Conservation (phyloP, 2,113 vertebrate species). For the Syngnathus typhle region DNA sequence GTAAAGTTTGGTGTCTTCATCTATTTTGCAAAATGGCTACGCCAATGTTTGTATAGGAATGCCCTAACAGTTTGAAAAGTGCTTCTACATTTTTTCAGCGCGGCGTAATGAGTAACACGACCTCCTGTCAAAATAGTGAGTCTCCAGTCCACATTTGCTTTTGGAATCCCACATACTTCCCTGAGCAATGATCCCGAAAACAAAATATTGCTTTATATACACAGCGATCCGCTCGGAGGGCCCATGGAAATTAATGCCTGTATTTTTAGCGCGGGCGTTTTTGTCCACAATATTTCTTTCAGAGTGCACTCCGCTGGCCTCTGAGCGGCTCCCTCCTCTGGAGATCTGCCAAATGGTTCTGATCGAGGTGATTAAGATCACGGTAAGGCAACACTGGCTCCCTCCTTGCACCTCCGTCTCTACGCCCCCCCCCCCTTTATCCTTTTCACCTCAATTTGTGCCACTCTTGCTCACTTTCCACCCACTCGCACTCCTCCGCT, state of each 20-base stretch:
- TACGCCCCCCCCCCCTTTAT: conserved; percentile 8
- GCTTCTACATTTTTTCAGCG: conserved; percentile 41
- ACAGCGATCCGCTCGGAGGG: conserved; percentile 45
- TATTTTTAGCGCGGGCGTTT: conserved; percentile 52
- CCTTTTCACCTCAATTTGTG: conserved; percentile 28
- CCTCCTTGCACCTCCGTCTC: conserved; percentile 32
- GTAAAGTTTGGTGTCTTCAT: conserved; percentile 34
- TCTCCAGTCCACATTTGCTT: conserved; percentile 55
- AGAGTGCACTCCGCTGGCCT: conserved; percentile 50
- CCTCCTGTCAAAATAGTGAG: conserved; percentile 59
- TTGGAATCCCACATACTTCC: conserved; percentile 46
- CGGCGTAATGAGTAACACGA: conserved; percentile 54
- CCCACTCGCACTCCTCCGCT: conserved; percentile 19
- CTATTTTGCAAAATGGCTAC: conserved; percentile 32
- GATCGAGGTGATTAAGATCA: conserved; percentile 58
- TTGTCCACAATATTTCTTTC: conserved; percentile 49
- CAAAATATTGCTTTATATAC: conserved; percentile 55
- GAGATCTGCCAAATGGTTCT: conserved; percentile 53
- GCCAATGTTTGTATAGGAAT: conserved; percentile 40
- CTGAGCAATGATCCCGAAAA: conserved; percentile 51
- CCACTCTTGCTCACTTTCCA: conserved; percentile 19
- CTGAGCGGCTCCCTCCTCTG: conserved; percentile 45
- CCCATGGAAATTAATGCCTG: conserved; percentile 59
- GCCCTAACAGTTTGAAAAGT: conserved; percentile 38
- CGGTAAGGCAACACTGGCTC: conserved; percentile 52